Percentiles rank a stretch among this genome's conserved stretches.
These are phyloP conservation scores for Caenorhabditis sp. DNA, from an alignment of 2,888 invertebrate genomes.

Conservation along the genomic window DNA sequence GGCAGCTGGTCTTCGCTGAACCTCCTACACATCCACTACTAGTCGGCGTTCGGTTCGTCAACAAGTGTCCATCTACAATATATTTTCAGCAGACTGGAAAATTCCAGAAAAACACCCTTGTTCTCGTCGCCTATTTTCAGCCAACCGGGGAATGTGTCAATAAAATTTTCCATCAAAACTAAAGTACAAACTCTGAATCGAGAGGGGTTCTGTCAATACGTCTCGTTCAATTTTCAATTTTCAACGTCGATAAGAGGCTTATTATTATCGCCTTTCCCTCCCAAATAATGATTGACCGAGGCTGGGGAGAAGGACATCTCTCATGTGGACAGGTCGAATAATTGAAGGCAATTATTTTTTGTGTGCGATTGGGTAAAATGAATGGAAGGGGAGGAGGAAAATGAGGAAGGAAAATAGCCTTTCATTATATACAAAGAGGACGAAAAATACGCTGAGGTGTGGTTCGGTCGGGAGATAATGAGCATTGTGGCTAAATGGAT, in stretches of 20 bases:
- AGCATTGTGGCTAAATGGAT: neutral
- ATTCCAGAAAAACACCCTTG: conserved; percentile 26
- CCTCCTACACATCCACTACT: conserved; percentile 33
- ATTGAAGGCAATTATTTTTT: conserved; percentile 46
- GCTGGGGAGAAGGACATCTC: conserved; percentile 14
- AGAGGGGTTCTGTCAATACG: conserved; percentile 3
- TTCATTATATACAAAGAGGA: conserved; percentile 18
- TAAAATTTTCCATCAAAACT: conserved; percentile 26
- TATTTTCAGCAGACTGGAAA: conserved; percentile 18
- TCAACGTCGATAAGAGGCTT: conserved; percentile 46
- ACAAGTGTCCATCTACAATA: conserved; percentile 30
- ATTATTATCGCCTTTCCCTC: conserved; percentile 23
- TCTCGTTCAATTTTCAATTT: conserved; percentile 23
- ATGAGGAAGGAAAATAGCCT: neutral
- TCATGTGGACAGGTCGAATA: conserved; percentile 30
- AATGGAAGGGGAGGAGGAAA: conserved; percentile 9
- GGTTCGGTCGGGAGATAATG: neutral
- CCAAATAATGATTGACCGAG: conserved; percentile 46
- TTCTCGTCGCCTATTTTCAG: conserved; percentile 19
- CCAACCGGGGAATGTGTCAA: conserved; percentile 6
- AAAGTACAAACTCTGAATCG: conserved; percentile 29
- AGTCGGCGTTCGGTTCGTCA: conserved; percentile 33
- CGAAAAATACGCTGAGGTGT: neutral
- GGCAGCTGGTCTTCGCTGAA: conserved; percentile 40
- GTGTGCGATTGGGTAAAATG: conserved; percentile 11